Conservation (phyloP, 2,797 vertebrate genomes). For the Leptodactylus fallax region DNA sequence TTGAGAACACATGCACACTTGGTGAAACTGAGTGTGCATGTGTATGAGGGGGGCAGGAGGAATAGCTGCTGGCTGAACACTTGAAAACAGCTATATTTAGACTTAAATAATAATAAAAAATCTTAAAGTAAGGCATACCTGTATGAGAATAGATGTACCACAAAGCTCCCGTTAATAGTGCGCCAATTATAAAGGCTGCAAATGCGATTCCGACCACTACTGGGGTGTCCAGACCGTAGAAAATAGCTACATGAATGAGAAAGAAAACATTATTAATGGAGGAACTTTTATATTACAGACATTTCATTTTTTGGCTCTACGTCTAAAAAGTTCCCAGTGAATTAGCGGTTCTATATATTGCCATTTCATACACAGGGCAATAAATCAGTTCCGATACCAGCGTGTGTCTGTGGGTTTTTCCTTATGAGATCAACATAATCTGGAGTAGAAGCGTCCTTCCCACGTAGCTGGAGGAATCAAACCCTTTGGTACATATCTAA, state of each 20-base stretch:
- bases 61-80: too few species aligned
- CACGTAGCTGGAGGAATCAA: constrained; percentile 29
- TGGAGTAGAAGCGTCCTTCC: constrained; percentile 1
- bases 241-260: constrained; percentile 71
- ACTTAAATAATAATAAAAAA: neutral
- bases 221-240: constrained; percentile 87
- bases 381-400: constrained; percentile 44
- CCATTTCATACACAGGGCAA: neutral
- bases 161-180: constrained; percentile 91
- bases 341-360: constrained; percentile 5
- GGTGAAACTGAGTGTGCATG: too few species aligned
- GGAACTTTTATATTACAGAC: neutral
- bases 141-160: constrained; percentile 99
- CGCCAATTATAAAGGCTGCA: constrained; percentile 93
- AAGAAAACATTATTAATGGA: constrained; percentile 10
- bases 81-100: too few species aligned
- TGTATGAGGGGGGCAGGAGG: too few species aligned
- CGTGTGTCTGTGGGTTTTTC: constrained; percentile 29
- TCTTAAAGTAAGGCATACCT: constrained; percentile 76
- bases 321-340: constrained; percentile 16
- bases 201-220: constrained; percentile 96
- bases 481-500: constrained; percentile 21
- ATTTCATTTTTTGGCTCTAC: neutral
- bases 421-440: constrained; percentile 15
- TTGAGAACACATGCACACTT: too few species aligned